Conservation (phyloP, 2,797 vertebrate genomes). For the Acipenser oxyrinchus region DNA sequence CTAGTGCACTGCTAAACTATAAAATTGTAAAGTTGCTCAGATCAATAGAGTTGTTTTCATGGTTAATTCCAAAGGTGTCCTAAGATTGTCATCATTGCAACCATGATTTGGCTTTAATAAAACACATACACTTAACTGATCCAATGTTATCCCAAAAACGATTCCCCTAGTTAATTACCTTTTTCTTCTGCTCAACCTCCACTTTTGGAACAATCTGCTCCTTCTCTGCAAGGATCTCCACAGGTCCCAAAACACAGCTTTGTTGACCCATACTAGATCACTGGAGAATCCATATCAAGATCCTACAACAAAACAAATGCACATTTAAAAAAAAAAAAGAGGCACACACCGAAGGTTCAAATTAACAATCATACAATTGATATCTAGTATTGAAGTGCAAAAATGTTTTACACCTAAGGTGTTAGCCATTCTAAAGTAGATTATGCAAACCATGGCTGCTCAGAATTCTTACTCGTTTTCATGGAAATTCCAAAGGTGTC, state of each 20-base stretch:
- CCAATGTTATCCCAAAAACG: no score
- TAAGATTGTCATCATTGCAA: conserved; percentile 77
- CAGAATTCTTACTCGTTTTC: no score
- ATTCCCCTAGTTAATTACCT: no score
- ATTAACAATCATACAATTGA: not conserved
- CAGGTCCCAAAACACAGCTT: no score
- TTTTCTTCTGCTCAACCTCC: no score
- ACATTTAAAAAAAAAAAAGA: not conserved
- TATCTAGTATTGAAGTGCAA: not conserved
- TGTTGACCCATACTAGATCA: conserved; percentile 46
- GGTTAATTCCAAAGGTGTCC: conserved; percentile 77
- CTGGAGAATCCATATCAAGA: conserved; percentile 62
- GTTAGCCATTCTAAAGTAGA: conserved; percentile 28
- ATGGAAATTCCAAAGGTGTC: no score
- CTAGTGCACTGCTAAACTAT: conserved; percentile 53
- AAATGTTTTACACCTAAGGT: conserved; percentile 32
- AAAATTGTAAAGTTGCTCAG: conserved; percentile 36
- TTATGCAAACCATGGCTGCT: no score
- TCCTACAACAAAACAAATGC: conserved; percentile 38
- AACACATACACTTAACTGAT: no score
- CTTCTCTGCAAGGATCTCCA: no score
- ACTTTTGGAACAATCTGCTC: no score
- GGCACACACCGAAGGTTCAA: rapidly evolving
- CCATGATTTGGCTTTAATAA: conserved; percentile 11
- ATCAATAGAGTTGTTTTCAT: conserved; percentile 52